Evolutionary conservation across 2,888 invertebrate species (phyloP), one percentile per base, ranked within the genome.

Genomic region (Macaria notata): DNA sequence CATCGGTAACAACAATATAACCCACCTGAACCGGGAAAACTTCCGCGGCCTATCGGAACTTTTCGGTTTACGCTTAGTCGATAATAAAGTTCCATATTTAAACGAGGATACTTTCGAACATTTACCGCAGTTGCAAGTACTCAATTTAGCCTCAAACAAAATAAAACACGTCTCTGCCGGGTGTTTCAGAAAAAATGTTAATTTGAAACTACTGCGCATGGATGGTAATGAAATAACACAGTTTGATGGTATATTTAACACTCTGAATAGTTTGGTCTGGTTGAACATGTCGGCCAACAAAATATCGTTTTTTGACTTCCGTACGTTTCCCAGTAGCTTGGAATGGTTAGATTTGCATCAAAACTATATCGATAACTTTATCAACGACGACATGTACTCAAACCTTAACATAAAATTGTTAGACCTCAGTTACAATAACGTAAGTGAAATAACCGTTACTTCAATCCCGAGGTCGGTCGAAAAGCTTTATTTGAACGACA

Each of bases 261-360:
- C 93, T 51, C 86, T 96, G 49, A 93, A 94, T 62, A 94, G 93
- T 72, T 92, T 96, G 56, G 94, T 95, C 49, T 95, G 95, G 95
- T 86, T 96, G 52, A 96, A 96, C 84, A 95, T 96, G 73, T 96
- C 96, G 3, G 94, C 94, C 74, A 96, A 96, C 84, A 94, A 93
- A 81, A 92, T 96, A 65, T 84, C 92, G 44, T 94, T 94, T 90
- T 96, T 96, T 76, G 96, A 96, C 83, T 96, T 95, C 73, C 94
- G 94, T 70, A 93, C 95, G 78, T 93, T 96, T 65, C 96, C 96
- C 9, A 80, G 89, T 19, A 95, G 94, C 68, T 91, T 96, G 58
- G 95, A 95, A 75, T 95, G 95, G 95, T 87, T 97, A 64, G 96
- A 96, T 83, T 93, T 96, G 80, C 95, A 96, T 81, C 93, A 94